Evolutionary conservation across 2,888 invertebrate species (phyloP), one percentile per base, ranked within the genome.

Genomic region (Pandemis cinnamomeana): DNA sequence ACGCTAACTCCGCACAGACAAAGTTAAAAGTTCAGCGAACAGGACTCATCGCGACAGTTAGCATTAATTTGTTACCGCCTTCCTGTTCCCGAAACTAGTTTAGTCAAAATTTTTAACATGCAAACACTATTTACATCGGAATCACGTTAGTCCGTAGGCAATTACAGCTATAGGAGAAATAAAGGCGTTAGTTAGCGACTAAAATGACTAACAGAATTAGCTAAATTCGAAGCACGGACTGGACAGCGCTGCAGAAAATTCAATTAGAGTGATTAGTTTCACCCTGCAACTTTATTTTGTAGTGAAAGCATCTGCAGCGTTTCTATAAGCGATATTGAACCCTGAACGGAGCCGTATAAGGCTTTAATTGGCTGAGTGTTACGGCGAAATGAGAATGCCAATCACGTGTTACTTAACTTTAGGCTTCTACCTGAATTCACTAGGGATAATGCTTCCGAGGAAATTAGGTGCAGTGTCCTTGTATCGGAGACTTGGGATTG

Each of bases 191-290:
- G 84, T 86, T 86, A 85, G 80, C 80, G 87, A 87, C 86, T 87
- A 85, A 88, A 88, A 86, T 78, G 80, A 81, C 79, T 86, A 88
- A 91, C 86, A 86, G 82, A 88, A 91, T 91, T 89, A 91, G 83
- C 82, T 85, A 85, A 89, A 91, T 90, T 90, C 90, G 80, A 86
- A 82, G 85, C 90, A 90, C 90, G 90, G 77, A 84, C 81, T 82
- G 84, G 84, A 85, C 84, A 72, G 83, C 86, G 87, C 86, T 82
- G 86, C 87, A 87, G 88, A 86, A 89, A 91, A 92, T 92, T 88
- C 90, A 90, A 91, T 91, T 89, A 89, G 81, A 84, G 86, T 89
- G 89, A 91, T 92, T 91, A 92, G 89, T 90, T 89, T 87, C 86
- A 85, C 87, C 89, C 86, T 87, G 89, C 87, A 88, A 88, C 84